A percentile compares a stretch with the other conserved stretches of the same genome.
These are phyloP conservation scores for Tragelaphus imberbis DNA, from an alignment of 2,113 vertebrate genomes.

Conservation along the genomic window DNA sequence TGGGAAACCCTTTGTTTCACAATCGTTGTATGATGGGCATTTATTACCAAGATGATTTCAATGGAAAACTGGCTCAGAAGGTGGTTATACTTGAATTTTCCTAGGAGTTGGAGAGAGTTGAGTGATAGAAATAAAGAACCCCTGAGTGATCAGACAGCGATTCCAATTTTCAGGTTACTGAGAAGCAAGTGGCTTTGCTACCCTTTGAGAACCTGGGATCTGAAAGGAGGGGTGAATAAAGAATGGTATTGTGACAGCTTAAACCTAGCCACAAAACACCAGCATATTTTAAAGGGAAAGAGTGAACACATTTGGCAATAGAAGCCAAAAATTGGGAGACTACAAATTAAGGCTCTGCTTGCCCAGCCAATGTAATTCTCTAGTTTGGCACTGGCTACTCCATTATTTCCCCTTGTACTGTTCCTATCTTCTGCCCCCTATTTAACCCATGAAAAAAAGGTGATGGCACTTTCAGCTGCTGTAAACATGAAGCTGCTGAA, in stretches of 20 bases:
- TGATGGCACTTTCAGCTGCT: slow-evolving; percentile 56
- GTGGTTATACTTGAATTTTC: not conserved
- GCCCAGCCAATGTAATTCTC: slow-evolving; percentile 45
- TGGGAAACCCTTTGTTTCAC: not conserved
- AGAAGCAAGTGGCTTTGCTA: slow-evolving; percentile 19
- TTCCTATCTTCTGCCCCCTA: slow-evolving; percentile 15
- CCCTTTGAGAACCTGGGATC: slow-evolving; percentile 33
- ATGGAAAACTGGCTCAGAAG: not conserved
- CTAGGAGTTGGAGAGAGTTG: not conserved
- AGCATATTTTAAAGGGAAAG: slow-evolving; percentile 55
- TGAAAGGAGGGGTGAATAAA: not conserved
- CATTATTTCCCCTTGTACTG: slow-evolving; percentile 51
- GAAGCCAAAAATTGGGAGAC: slow-evolving; percentile 42
- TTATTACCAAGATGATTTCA: not conserved
- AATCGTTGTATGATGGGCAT: not conserved
- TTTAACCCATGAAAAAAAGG: slow-evolving; percentile 51
- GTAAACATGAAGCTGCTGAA: slow-evolving; percentile 42
- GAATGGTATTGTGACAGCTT: slow-evolving; percentile 48
- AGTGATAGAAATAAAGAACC: slow-evolving; percentile 12
- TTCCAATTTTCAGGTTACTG: slow-evolving; percentile 22
- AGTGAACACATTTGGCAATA: slow-evolving; percentile 53
- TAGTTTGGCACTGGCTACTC: slow-evolving; percentile 49
- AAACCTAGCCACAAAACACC: slow-evolving; percentile 32
- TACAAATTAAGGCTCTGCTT: slow-evolving; percentile 56
- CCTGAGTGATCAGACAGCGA: not conserved